Evolutionary conservation across 37 sponge, comb jelly and placozoan genomes (phyloP).

Genomic region (Spongilla lacustris): DNA sequence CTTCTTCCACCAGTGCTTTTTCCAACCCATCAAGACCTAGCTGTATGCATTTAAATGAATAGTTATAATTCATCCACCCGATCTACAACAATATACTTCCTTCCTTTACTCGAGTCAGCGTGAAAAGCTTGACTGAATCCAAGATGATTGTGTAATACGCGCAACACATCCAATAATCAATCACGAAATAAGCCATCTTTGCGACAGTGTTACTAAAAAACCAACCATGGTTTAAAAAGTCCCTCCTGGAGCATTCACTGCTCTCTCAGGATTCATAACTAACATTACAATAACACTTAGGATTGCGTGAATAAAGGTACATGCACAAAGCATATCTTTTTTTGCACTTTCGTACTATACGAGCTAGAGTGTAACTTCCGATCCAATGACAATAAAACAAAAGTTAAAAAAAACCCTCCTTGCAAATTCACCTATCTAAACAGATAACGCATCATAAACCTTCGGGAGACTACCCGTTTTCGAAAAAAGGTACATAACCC

Average conservation of each 20-base stretch:
- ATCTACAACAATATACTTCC: no score
- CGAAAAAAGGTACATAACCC: background rate
- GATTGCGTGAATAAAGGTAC: background rate
- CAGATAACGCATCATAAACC: background rate
- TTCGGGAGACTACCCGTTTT: background rate
- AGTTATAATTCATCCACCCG: no score
- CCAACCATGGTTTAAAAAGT: background rate
- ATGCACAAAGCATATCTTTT: background rate
- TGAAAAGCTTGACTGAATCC: no score
- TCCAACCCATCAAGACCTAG: no score
- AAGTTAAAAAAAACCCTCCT: background rate
- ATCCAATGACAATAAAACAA: background rate
- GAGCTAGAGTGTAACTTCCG: background rate
- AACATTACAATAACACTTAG: background rate
- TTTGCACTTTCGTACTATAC: background rate
- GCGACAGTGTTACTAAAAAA: no score
- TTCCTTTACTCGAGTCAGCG: no score
- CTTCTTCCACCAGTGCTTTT: no score
- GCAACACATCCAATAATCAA: no score
- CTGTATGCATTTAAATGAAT: no score
- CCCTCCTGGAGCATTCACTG: background rate
- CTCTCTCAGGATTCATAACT: background rate
- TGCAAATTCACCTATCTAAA: background rate
- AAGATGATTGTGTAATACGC: no score
- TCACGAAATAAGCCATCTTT: no score